Conservation (phyloP, 2,888 invertebrate species). For the Brenthis hecate region DNA sequence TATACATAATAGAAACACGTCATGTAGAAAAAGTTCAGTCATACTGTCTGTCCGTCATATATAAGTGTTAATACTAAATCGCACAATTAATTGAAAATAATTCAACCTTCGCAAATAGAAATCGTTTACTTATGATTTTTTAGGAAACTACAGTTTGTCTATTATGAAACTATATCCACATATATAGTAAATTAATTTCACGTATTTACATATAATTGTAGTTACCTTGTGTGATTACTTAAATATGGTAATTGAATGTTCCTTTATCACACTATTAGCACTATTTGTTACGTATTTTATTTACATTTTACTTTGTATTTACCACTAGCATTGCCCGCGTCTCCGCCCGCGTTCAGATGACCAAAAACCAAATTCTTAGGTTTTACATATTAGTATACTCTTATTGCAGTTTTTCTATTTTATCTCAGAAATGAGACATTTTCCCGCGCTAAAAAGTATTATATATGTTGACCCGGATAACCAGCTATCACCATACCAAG, state of each 20-base stretch:
- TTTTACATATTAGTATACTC: too few relatives aligned
- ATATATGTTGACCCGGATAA: too few relatives aligned
- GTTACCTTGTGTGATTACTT: conserved; percentile 11
- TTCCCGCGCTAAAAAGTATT: too few relatives aligned
- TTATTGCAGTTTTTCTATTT: too few relatives aligned
- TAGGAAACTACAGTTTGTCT: conserved; percentile 1
- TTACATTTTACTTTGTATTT: not conserved
- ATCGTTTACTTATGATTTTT: not conserved
- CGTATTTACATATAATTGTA: conserved; percentile 12
- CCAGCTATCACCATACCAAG: too few relatives aligned
- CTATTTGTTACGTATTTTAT: not conserved
- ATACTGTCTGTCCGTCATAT: too few relatives aligned
- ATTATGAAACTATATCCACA: conserved; percentile 3
- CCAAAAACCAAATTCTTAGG: too few relatives aligned
- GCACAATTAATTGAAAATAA: not conserved
- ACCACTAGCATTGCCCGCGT: not conserved
- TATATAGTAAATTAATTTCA: not conserved
- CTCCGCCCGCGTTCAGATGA: too few relatives aligned
- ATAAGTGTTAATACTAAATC: too few relatives aligned
- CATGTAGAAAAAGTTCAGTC: too few relatives aligned
- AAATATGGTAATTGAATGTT: conserved; percentile 11
- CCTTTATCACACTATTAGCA: conserved; percentile 10
- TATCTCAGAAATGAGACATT: too few relatives aligned
- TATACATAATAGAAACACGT: too few relatives aligned
- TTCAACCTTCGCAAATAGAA: conserved; percentile 4